These are phyloP conservation scores for Brachynemurus nebulosus DNA, from an alignment of 2,888 invertebrate genomes.

Conservation along the genomic window DNA sequence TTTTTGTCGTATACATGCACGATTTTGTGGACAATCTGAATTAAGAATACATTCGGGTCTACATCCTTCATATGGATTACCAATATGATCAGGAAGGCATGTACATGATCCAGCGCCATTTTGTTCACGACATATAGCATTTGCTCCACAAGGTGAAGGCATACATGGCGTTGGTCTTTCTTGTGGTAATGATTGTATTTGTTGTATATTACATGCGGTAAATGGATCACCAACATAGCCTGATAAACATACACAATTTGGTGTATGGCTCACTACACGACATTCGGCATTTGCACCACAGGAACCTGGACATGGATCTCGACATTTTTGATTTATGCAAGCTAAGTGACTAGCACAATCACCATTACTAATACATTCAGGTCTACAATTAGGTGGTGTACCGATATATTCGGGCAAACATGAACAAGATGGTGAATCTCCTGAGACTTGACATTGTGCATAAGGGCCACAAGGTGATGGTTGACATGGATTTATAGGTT, in stretches of 20 bases:
- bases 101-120: constrained; percentile 29
- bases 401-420: constrained; percentile 54
- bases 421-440: constrained; percentile 58
- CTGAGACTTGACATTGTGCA: constrained; percentile 52
- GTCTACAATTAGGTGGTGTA: constrained; percentile 60
- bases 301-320: constrained; percentile 55
- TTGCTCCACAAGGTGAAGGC: constrained; percentile 51
- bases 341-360: constrained; percentile 56
- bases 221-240: constrained; percentile 68
- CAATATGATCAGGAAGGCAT: constrained; percentile 48
- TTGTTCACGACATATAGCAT: constrained; percentile 52
- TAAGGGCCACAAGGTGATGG: constrained; percentile 74
- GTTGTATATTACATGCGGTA: constrained; percentile 38
- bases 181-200: constrained; percentile 27
- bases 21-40: constrained; percentile 48
- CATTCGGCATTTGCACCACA: constrained; percentile 64
- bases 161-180: constrained; percentile 36
- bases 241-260: constrained; percentile 51
- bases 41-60: constrained; percentile 51
- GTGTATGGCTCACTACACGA: constrained; percentile 59
- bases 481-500: constrained; percentile 48
- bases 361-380: constrained; percentile 65
- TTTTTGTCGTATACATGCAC: constrained; percentile 50
- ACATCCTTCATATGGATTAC: constrained; percentile 55
- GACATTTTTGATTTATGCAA: constrained; percentile 64